These are phyloP conservation scores for Drosophila silvestris DNA, from an alignment of 2,888 invertebrate species.

Conservation along the genomic window DNA sequence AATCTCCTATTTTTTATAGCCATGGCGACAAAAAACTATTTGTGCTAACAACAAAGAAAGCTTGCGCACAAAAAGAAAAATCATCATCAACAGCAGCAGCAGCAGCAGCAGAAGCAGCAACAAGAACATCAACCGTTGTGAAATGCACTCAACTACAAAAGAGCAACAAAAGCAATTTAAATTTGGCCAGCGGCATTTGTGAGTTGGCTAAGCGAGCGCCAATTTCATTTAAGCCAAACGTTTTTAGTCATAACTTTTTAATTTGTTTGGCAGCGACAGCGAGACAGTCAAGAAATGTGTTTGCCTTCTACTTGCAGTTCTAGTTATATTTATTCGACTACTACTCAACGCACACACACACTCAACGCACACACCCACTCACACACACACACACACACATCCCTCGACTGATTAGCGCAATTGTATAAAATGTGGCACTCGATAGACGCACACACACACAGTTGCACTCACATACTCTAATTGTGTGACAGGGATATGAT, in stretches of 20 bases:
- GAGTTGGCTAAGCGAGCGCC: conserved; percentile 60
- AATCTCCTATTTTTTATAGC: conserved; percentile 71
- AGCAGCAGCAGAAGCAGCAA: conserved; percentile 11
- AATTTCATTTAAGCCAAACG: conserved; percentile 69
- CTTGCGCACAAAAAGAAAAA: conserved; percentile 73
- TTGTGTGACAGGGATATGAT: conserved; percentile 55
- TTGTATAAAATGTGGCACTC: conserved; percentile 57
- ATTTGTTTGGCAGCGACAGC: conserved; percentile 75
- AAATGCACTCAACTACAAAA: conserved; percentile 69
- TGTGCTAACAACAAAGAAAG: conserved; percentile 80
- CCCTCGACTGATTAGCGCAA: conserved; percentile 67
- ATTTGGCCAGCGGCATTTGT: conserved; percentile 68
- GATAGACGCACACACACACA: conserved; percentile 10
- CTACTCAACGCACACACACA: background rate
- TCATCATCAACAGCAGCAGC: conserved; percentile 56
- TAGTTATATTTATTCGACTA: background rate
- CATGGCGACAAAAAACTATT: conserved; percentile 75
- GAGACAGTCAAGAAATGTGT: conserved; percentile 29
- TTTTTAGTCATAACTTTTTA: conserved; percentile 77
- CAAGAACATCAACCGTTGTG: conserved; percentile 12
- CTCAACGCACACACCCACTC: background rate
- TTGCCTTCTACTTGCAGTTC: conserved; percentile 14
- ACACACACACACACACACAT: background rate
- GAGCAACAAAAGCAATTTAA: conserved; percentile 81
- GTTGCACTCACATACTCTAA: conserved; percentile 22